Conservation (phyloP, 2,888 invertebrate species). For the Euplagia quadripunctaria region DNA sequence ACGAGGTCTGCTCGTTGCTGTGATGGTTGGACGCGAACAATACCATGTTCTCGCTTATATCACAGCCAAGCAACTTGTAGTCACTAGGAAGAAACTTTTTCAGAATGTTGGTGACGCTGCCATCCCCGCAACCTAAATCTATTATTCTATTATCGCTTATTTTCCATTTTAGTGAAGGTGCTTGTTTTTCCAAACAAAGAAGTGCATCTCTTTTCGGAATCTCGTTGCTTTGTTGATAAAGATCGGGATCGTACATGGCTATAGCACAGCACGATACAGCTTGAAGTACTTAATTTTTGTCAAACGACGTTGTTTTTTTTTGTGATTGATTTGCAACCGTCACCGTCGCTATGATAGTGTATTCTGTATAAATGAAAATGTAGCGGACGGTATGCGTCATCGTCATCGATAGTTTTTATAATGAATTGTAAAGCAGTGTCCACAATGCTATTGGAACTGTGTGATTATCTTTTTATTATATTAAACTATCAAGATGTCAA, state of each 20-base stretch:
- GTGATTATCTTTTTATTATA: not conserved
- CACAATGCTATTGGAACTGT: not conserved
- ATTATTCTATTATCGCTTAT: conserved; percentile 75
- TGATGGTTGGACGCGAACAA: conserved; percentile 87
- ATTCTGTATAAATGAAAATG: not conserved
- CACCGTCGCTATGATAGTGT: too few species aligned
- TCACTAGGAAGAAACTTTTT: conserved; percentile 87
- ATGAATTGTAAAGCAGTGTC: not conserved
- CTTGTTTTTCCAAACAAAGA: conserved; percentile 88
- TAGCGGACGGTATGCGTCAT: not conserved
- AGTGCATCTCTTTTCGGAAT: conserved; percentile 88
- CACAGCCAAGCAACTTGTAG: conserved; percentile 87
- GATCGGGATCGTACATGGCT: conserved; percentile 66
- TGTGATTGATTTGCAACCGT: not conserved
- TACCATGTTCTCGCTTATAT: conserved; percentile 91
- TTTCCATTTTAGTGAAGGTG: conserved; percentile 86
- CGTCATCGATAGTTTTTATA: not conserved
- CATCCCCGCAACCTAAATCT: conserved; percentile 92
- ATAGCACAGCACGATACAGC: not conserved
- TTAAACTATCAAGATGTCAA: not conserved
- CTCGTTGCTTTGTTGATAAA: conserved; percentile 90
- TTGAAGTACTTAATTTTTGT: not conserved
- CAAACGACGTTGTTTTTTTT: not conserved
- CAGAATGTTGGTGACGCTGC: conserved; percentile 89
- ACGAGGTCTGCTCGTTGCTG: conserved; percentile 74